Percentiles rank a stretch among this genome's conserved stretches.
These are phyloP conservation scores for Misgurnus anguillicaudatus DNA, from an alignment of 2,113 vertebrate species.

Conservation along the genomic window DNA sequence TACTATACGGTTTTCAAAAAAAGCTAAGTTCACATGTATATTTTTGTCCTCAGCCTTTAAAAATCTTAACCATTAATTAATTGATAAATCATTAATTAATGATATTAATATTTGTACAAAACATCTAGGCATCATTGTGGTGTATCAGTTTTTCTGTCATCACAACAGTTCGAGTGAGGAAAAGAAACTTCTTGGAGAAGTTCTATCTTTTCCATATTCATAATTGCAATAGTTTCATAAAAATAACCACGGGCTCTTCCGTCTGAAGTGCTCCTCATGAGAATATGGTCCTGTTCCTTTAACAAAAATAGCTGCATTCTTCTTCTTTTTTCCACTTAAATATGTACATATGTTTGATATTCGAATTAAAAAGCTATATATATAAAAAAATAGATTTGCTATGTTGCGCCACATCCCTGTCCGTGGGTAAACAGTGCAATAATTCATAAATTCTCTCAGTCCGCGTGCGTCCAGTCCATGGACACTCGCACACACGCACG, in stretches of 20 bases:
- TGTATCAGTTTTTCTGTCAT: constrained; percentile 78
- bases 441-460: constrained; percentile 15
- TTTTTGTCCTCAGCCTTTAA: constrained; percentile 79
- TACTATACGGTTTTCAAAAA: constrained; percentile 82
- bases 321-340: constrained; percentile 76
- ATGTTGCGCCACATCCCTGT: constrained; percentile 80
- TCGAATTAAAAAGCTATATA: constrained; percentile 92
- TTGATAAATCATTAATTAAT: constrained; percentile 70
- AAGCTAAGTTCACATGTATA: constrained; percentile 82
- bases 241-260: constrained; percentile 66
- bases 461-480: not conserved
- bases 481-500: not conserved
- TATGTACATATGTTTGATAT: constrained; percentile 84
- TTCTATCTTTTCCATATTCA: constrained; percentile 13
- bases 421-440: constrained; percentile 83
- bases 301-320: constrained; percentile 79
- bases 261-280: constrained; percentile 67
- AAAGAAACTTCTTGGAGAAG: constrained; percentile 76
- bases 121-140: constrained; percentile 81
- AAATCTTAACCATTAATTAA: constrained; percentile 60
- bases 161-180: constrained; percentile 76
- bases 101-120: constrained; percentile 82
- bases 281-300: constrained; percentile 84
- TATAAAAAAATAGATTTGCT: constrained; percentile 97
- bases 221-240: constrained; percentile 31